phyloP scores from a whole-genome alignment of 2,888 invertebrate species.

The Melikaiella ostensackeni region DNA sequence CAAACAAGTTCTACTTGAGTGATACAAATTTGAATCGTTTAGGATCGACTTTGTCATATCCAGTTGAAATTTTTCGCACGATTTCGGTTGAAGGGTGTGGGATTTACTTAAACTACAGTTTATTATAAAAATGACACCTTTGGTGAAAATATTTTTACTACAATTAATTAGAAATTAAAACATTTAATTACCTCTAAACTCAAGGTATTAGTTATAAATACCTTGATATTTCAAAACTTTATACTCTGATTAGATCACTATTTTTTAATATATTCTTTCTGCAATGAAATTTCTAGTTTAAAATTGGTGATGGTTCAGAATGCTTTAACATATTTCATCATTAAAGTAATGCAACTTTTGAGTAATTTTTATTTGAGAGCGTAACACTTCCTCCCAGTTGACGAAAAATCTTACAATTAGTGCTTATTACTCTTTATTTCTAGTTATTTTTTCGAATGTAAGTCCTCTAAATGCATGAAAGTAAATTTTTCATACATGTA shows the following conservation, averaged over 20 bases:
- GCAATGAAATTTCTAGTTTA: conserved; percentile 30
- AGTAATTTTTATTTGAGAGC: conserved; percentile 59
- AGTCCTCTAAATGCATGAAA: conserved; percentile 59
- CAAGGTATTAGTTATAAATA: background rate
- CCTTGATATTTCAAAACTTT: conserved; percentile 20
- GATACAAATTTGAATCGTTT: background rate
- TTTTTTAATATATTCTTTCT: conserved; percentile 40
- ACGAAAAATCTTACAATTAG: conserved; percentile 62
- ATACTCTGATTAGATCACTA: conserved; percentile 33
- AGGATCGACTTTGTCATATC: background rate
- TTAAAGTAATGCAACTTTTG: conserved; percentile 51
- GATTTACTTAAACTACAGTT: background rate
- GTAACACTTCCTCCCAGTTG: conserved; percentile 75
- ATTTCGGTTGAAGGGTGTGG: background rate
- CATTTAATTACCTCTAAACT: conserved; percentile 8
- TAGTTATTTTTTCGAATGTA: conserved; percentile 48
- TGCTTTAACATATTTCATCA: conserved; percentile 45
- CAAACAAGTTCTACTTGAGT: background rate
- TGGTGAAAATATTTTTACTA: conserved; percentile 30
- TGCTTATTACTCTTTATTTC: conserved; percentile 60
- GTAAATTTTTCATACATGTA: conserved; percentile 20
- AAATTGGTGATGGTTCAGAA: conserved; percentile 39
- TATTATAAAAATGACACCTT: conserved; percentile 15
- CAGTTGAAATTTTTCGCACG: background rate
- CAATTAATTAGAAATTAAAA: conserved; percentile 1